Percentiles rank a stretch among this genome's conserved stretches.
phyloP scores from a whole-genome alignment of 2,888 invertebrate species.

The Pardosa pseudoannulata region DNA sequence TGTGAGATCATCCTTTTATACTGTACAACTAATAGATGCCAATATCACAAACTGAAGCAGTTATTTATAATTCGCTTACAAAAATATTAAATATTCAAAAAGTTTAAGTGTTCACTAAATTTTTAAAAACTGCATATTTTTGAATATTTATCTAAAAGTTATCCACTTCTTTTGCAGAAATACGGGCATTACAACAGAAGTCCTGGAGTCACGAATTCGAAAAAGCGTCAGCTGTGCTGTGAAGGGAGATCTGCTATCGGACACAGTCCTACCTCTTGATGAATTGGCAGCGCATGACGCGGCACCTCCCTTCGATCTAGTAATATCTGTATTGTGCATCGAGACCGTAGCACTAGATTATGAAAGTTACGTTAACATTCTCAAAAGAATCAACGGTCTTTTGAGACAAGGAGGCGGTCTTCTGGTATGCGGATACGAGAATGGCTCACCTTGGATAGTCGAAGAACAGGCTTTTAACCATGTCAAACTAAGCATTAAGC shows the following conservation, averaged over 20 bases:
- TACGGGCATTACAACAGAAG: not conserved
- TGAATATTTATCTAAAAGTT: too few relatives aligned
- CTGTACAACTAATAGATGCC: too few relatives aligned
- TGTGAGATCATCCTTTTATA: too few relatives aligned
- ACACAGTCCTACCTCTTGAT: slow-evolving; percentile 6
- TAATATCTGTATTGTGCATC: slow-evolving; percentile 6
- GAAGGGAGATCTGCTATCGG: slow-evolving; percentile 16
- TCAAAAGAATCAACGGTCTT: slow-evolving; percentile 27
- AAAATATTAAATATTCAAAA: too few relatives aligned
- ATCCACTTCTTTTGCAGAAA: not conserved
- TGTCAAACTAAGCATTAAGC: slow-evolving; percentile 10
- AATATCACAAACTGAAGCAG: too few relatives aligned
- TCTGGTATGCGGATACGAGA: slow-evolving; percentile 22
- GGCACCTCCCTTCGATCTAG: slow-evolving; percentile 20
- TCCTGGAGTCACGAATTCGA: slow-evolving; percentile 21
- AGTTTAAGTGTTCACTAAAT: too few relatives aligned
- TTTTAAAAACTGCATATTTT: too few relatives aligned
- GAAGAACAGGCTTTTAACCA: slow-evolving; percentile 26
- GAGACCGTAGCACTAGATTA: slow-evolving; percentile 25
- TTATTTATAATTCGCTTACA: too few relatives aligned
- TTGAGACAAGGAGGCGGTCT: slow-evolving; percentile 32
- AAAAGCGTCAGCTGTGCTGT: slow-evolving; percentile 31
- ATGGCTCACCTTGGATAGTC: slow-evolving; percentile 23
- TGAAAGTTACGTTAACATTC: slow-evolving; percentile 6
- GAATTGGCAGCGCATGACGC: not conserved